Base-by-base conservation (phyloP, 2,797 vertebrate genomes). In the Ctenochaetus hawaiiensis region DNA sequence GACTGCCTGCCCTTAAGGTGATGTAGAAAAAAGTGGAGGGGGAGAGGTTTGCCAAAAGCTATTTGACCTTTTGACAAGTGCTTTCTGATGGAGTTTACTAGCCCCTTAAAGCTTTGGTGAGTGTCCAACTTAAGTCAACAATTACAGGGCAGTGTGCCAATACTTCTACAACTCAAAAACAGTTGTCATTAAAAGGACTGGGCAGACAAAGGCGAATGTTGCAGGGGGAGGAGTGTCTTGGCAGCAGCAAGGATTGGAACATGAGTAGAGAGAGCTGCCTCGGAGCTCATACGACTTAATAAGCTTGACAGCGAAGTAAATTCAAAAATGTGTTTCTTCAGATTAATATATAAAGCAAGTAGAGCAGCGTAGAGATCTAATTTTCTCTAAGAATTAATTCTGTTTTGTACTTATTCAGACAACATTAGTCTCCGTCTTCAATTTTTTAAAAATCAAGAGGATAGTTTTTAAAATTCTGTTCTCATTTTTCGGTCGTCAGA, bases 141-240 rank as follows among this genome's bases (percentile, higher is more conserved):
- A n/a, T 58, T 13, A 12, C 4, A 41, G 0, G 6, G 20, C 11
- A 14, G 41, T 26, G 30, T 65, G 30, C 62, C 48, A 59, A 57
- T 47, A 68, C 72, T 58, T 78, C 30, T 56, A 22, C 51, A 56
- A 39, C 67, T 60, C 52, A 60, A 78, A 78, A 57, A 45, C 58
- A 60, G 57, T 56, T 22, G 49, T 62, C 53, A 62, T 44, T 45
- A 30, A 30, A 30, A 30, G 39, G 68, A 65, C 53, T 45, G 30
- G 13, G 44, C 49, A 69, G 56, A 71, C 57, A 63, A 66, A 80
- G 68, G 58, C 23, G 30, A 7, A 7, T 7, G 30, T 34, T 34
- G 30, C 30, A 34, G 30, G 30, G 52, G 14, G 53, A 63, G 41
- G 34, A 79, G 45, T 47, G 54, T 18, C 23, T 68, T 75, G 61